phyloP scores from a whole-genome alignment of 2,888 invertebrate genomes.

The Drosophila fulvimacula region DNA sequence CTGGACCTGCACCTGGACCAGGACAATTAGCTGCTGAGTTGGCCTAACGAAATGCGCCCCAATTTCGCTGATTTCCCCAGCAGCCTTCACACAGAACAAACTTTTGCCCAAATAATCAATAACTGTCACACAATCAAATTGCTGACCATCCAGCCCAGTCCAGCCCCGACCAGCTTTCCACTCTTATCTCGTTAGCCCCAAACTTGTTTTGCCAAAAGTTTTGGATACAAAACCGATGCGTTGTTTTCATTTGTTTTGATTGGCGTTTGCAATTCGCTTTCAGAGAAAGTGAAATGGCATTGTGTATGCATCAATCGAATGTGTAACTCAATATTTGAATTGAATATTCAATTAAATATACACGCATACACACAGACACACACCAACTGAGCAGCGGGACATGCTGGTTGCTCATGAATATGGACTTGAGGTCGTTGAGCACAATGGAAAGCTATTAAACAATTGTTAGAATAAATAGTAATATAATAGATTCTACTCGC shows the following conservation, averaged over 20 bases:
- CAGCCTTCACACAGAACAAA: constrained; percentile 20
- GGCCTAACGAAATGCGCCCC: constrained; percentile 38
- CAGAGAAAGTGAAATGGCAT: constrained; percentile 40
- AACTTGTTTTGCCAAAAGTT: constrained; percentile 28
- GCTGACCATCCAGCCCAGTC: neutral
- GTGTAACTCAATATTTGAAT: constrained; percentile 50
- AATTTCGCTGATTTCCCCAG: constrained; percentile 71
- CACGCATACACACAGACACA: neutral
- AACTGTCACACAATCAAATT: constrained; percentile 61
- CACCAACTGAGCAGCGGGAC: neutral
- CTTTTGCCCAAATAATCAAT: constrained; percentile 67
- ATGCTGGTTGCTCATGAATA: constrained; percentile 16
- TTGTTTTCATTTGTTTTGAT: constrained; percentile 66
- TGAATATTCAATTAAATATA: constrained; percentile 58
- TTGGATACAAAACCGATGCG: constrained; percentile 53
- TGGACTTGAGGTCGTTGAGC: constrained; percentile 8
- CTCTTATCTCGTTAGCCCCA: constrained; percentile 3
- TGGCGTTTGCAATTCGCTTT: constrained; percentile 51
- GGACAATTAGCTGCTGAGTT: constrained; percentile 58
- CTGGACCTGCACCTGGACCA: constrained; percentile 28
- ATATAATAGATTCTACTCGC: constrained; percentile 4
- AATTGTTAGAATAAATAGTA: constrained; percentile 3
- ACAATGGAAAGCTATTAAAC: constrained; percentile 3
- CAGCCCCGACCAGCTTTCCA: neutral
- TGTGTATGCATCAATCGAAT: constrained; percentile 43